phyloP scores from a whole-genome alignment of 2,113 vertebrate species.

The Equus quagga region DNA sequence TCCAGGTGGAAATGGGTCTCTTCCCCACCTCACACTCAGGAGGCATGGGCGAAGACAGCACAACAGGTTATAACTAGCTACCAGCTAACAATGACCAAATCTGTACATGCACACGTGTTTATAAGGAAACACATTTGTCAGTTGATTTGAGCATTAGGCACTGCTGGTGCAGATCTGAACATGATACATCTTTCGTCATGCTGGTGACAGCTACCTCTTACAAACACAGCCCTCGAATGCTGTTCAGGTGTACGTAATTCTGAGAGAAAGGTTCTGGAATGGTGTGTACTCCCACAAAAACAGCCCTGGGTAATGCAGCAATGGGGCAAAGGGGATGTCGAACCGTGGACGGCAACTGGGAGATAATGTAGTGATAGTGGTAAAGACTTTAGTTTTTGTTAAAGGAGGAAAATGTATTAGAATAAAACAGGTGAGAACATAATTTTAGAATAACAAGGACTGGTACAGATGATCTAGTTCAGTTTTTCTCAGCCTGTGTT shows the following conservation, averaged over 20 bases:
- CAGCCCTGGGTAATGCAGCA: neutral
- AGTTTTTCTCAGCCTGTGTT: constrained; percentile 1
- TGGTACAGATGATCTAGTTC: neutral
- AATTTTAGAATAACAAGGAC: constrained; percentile 13
- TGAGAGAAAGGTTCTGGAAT: neutral
- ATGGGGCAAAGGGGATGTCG: neutral
- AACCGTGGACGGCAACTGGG: neutral
- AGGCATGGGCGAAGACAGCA: neutral
- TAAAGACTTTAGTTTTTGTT: neutral
- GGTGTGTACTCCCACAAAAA: neutral
- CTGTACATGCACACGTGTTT: neutral
- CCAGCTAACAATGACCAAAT: constrained; percentile 13
- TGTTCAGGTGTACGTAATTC: neutral
- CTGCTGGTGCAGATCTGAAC: neutral
- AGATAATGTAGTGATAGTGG: neutral
- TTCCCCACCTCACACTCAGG: neutral
- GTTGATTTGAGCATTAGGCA: constrained; percentile 4
- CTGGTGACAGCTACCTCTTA: neutral
- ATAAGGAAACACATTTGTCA: neutral
- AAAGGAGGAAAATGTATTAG: neutral
- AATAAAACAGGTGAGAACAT: neutral
- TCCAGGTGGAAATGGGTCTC: neutral
- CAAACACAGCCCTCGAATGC: constrained; percentile 34
- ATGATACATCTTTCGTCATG: neutral
- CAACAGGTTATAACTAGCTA: neutral